A percentile compares a stretch with the other conserved stretches of the same genome.
Evolutionary conservation across 1,140 invertebrate species (phyloP).

Genomic region (Pseudachorutes palmiensis): DNA sequence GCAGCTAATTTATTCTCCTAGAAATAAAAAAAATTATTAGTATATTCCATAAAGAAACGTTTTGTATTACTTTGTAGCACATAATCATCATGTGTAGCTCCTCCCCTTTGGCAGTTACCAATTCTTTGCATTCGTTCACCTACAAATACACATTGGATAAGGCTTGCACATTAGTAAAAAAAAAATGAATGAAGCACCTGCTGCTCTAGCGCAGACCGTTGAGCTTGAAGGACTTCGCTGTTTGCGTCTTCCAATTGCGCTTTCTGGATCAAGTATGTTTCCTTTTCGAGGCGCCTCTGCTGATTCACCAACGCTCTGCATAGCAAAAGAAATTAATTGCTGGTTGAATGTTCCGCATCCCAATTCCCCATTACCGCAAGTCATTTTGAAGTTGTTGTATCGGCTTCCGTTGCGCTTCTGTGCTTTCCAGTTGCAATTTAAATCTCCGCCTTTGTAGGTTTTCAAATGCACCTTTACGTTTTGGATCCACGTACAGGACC

Average conservation of each 20-base stretch:
- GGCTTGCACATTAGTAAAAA: too few species aligned
- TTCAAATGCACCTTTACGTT: slow-evolving; percentile 82
- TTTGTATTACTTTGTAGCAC: slow-evolving; percentile 57
- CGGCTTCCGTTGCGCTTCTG: slow-evolving; percentile 81
- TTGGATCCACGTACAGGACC: slow-evolving; percentile 90
- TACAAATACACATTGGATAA: too few species aligned
- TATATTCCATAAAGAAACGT: neutral
- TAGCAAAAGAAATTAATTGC: slow-evolving; percentile 7
- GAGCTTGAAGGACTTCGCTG: slow-evolving; percentile 52
- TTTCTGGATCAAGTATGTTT: slow-evolving; percentile 80
- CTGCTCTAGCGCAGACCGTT: slow-evolving; percentile 61
- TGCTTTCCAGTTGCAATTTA: slow-evolving; percentile 77
- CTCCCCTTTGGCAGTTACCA: slow-evolving; percentile 74
- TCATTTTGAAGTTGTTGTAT: slow-evolving; percentile 85
- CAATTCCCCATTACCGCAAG: slow-evolving; percentile 49
- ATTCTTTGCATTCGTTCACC: slow-evolving; percentile 84
- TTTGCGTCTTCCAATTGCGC: slow-evolving; percentile 58
- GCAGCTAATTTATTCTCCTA: slow-evolving; percentile 37
- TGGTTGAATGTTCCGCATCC: neutral
- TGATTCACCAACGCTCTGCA: slow-evolving; percentile 58
- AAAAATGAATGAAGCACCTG: too few species aligned
- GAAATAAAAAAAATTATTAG: neutral
- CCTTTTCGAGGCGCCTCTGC: slow-evolving; percentile 73
- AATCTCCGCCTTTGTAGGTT: slow-evolving; percentile 84
- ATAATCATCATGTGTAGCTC: slow-evolving; percentile 84